Evolutionary conservation across 2,888 invertebrate genomes (phyloP).

Genomic region (Cabera pusaria): DNA sequence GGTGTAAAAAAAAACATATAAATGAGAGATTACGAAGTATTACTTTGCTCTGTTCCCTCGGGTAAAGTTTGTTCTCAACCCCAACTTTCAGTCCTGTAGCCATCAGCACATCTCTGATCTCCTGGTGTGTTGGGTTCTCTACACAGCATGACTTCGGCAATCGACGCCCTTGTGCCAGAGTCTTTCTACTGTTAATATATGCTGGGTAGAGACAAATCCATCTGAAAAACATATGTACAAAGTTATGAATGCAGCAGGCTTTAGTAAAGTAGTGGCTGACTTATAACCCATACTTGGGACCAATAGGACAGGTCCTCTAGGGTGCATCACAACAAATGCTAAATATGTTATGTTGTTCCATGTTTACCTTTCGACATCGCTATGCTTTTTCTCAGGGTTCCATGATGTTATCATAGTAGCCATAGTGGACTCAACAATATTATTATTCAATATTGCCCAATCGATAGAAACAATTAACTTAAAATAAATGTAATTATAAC

Average conservation of each 20-base stretch:
- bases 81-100: slow-evolving; percentile 93
- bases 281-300: too few relatives aligned
- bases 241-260: too few relatives aligned
- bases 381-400: slow-evolving; percentile 90
- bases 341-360: not conserved
- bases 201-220: slow-evolving; percentile 99
- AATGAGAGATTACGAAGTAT: too few relatives aligned
- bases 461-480: too few relatives aligned
- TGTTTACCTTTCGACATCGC: slow-evolving; percentile 82
- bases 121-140: slow-evolving; percentile 97
- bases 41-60: slow-evolving; percentile 93
- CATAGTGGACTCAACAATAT: slow-evolving; percentile 63
- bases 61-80: slow-evolving; percentile 96
- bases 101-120: slow-evolving; percentile 96
- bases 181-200: slow-evolving; percentile 97
- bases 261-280: too few relatives aligned
- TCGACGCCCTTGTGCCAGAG: slow-evolving; percentile 93
- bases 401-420: slow-evolving; percentile 83
- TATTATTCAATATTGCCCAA: too few relatives aligned
- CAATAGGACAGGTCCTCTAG: too few relatives aligned
- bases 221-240: too few relatives aligned
- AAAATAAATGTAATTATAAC: too few relatives aligned
- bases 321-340: too few relatives aligned
- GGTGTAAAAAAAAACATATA: too few relatives aligned
- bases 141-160: slow-evolving; percentile 93